Evolutionary conservation across 1,140 invertebrate species (phyloP).

Genomic region (Berghia stephanieae): DNA sequence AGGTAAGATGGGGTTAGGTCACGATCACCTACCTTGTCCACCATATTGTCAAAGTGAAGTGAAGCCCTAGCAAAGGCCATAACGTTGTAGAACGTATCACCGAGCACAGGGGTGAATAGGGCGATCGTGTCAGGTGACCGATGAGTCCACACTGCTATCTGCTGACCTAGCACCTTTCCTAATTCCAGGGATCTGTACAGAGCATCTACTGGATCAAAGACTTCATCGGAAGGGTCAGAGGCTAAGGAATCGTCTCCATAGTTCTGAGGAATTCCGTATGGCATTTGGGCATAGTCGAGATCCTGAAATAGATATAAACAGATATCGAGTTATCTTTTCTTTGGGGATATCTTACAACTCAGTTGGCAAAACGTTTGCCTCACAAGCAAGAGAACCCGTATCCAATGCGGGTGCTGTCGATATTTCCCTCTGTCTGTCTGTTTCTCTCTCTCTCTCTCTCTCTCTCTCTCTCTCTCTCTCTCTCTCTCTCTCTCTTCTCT

Average conservation of each 20-base stretch:
- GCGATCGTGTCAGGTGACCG: constrained; percentile 79
- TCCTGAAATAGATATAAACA: no score
- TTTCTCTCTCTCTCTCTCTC: no score
- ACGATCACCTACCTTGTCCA: constrained; percentile 38
- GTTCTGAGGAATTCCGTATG: neutral
- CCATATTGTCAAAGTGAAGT: constrained; percentile 42
- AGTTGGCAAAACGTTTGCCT: no score
- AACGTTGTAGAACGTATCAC: constrained; percentile 43
- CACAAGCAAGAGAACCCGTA: no score
- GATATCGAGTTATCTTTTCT: neutral
- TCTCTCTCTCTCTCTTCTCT: no score
- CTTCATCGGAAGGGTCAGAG: constrained; percentile 27
- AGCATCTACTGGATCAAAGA: constrained; percentile 14
- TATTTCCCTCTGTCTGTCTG: no score
- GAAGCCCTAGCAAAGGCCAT: constrained; percentile 46
- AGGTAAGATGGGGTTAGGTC: no score
- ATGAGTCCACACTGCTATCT: constrained; percentile 87
- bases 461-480: no score
- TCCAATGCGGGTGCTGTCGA: no score
- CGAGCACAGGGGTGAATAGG: constrained; percentile 73
- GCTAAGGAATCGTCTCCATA: neutral
- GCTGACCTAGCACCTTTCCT: constrained; percentile 40
- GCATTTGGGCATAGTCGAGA: neutral
- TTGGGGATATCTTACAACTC: no score
- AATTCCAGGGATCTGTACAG: constrained; percentile 40